phyloP scores from a whole-genome alignment of 2,113 vertebrate species.

The Benitochromis conjunctus region DNA sequence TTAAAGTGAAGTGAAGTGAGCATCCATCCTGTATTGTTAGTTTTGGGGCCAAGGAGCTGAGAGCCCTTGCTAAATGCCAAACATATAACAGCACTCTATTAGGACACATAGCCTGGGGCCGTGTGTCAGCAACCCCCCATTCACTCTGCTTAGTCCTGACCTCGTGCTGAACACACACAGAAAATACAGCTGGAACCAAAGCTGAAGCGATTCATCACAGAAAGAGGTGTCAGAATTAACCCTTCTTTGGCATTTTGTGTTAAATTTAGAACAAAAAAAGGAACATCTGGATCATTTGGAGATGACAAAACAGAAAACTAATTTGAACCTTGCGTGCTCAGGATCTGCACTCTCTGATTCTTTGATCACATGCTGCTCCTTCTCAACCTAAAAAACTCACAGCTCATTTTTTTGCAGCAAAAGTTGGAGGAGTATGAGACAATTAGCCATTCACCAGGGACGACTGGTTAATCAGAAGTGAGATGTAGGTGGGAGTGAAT shows the following conservation, averaged over 20 bases:
- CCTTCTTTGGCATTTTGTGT: neutral
- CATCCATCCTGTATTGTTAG: conserved; percentile 28
- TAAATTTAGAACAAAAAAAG: neutral
- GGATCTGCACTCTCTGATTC: neutral
- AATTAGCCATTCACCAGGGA: conserved; percentile 38
- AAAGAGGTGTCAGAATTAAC: neutral
- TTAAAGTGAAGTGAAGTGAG: conserved; percentile 33
- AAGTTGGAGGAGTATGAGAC: conserved; percentile 35
- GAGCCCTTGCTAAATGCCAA: conserved; percentile 35
- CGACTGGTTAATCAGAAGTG: conserved; percentile 17
- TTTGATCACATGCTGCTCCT: conserved; percentile 39
- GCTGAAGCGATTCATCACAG: neutral
- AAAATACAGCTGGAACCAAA: neutral
- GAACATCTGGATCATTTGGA: neutral
- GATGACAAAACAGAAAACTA: neutral
- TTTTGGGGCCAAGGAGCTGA: conserved; percentile 2
- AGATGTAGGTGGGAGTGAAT: neutral
- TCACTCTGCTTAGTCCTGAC: conserved; percentile 23
- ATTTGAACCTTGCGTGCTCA: conserved; percentile 3
- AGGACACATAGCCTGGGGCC: conserved; percentile 17
- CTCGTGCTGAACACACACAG: neutral
- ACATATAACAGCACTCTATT: conserved; percentile 17
- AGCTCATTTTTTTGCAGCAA: conserved; percentile 39
- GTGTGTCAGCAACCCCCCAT: conserved; percentile 5
- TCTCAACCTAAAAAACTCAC: conserved; percentile 16